phyloP scores from a whole-genome alignment of 2,888 invertebrate species.

The Tipula lateralis region DNA sequence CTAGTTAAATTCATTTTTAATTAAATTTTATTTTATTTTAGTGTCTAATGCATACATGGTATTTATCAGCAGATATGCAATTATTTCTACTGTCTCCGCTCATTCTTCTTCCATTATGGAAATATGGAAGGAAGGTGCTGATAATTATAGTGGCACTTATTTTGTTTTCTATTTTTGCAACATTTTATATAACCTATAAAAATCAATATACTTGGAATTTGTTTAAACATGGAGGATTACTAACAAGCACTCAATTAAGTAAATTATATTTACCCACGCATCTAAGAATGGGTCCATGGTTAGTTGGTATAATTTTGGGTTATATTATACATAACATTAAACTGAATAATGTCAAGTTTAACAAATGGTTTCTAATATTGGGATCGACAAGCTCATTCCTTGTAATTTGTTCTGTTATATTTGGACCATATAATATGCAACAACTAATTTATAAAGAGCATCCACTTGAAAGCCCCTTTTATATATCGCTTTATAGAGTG shows the following conservation, averaged over 20 bases:
- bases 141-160: not conserved
- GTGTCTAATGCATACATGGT: conserved; percentile 52
- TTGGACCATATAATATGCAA: conserved; percentile 33
- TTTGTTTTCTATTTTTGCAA: not conserved
- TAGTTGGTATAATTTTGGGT: conserved; percentile 42
- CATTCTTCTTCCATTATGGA: conserved; percentile 44
- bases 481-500: conserved; percentile 34
- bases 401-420: conserved; percentile 33
- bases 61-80: conserved; percentile 52
- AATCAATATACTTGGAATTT: not conserved
- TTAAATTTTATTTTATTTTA: conserved; percentile 25
- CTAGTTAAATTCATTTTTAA: not conserved
- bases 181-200: not conserved
- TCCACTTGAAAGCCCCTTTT: conserved; percentile 34
- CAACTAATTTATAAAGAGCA: not conserved
- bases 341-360: not conserved
- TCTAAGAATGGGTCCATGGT: conserved; percentile 40
- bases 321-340: conserved; percentile 33
- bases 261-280: conserved; percentile 40
- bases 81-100: conserved; percentile 50
- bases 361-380: not conserved
- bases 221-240: not conserved
- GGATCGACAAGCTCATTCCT: conserved; percentile 35
- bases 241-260: not conserved
- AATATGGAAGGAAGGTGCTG: not conserved